Evolutionary conservation across 1,140 invertebrate genomes (phyloP).

Genomic region (Brachionus sp.): DNA sequence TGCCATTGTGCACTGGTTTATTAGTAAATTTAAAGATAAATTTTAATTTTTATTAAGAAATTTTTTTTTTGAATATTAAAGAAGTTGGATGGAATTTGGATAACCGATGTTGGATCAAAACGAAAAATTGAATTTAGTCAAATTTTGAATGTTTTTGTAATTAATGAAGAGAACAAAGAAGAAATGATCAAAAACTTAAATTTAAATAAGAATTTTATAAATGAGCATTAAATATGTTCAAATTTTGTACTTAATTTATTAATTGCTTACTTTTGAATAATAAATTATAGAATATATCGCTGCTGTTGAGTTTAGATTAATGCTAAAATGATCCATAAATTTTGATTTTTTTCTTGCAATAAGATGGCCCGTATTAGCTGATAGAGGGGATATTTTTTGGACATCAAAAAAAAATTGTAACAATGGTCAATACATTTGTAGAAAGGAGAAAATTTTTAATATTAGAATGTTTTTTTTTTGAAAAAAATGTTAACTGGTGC

Average conservation of each 20-base stretch:
- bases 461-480: no score
- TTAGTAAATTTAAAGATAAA: neutral
- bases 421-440: no score
- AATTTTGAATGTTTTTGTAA: neutral
- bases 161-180: neutral
- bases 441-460: no score
- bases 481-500: no score
- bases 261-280: neutral
- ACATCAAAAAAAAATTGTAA: no score
- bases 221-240: neutral
- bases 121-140: neutral
- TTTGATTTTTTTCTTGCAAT: no score
- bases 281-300: no score
- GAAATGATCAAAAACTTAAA: neutral
- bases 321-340: no score
- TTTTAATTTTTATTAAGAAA: neutral
- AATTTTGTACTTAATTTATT: neutral
- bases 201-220: neutral
- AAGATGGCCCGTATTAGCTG: no score
- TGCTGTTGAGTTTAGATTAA: no score
- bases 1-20: neutral
- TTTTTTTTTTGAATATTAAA: neutral
- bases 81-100: constrained; percentile 17
- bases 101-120: constrained; percentile 1
- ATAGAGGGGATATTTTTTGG: no score